These are phyloP conservation scores for Canis aureus DNA, from an alignment of 2,113 vertebrate genomes.

Conservation along the genomic window DNA sequence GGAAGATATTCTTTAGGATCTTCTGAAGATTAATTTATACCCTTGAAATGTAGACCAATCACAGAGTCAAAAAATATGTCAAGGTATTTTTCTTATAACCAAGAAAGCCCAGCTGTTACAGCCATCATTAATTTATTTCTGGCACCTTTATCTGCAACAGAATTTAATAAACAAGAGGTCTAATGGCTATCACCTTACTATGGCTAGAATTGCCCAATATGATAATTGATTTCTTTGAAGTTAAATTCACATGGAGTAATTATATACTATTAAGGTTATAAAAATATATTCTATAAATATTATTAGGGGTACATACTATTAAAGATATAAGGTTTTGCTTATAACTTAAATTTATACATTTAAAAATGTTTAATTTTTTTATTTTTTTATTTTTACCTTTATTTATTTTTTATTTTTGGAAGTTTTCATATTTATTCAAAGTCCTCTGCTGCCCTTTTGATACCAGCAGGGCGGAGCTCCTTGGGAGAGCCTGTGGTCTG, in stretches of 20 bases:
- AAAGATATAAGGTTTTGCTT: constrained; percentile 6
- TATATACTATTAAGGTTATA: constrained; percentile 18
- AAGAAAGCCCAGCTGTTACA: constrained; percentile 82
- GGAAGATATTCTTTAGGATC: constrained; percentile 86
- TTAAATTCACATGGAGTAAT: not conserved
- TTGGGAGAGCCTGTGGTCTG: not conserved
- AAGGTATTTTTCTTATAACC: constrained; percentile 88
- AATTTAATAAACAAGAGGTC: constrained; percentile 85
- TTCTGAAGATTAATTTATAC: constrained; percentile 90
- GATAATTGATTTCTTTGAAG: constrained; percentile 32
- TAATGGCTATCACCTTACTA: constrained; percentile 77
- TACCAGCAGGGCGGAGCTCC: not conserved
- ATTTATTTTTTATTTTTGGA: not conserved
- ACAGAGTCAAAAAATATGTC: constrained; percentile 89
- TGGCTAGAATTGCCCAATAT: constrained; percentile 57
- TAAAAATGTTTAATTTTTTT: not conserved
- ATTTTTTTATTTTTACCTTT: no score
- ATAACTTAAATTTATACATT: constrained; percentile 35
- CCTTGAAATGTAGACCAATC: constrained; percentile 88
- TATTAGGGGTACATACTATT: not conserved
- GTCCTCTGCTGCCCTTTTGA: not conserved
- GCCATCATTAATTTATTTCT: constrained; percentile 87
- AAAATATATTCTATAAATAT: not conserved
- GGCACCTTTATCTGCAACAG: constrained; percentile 83
- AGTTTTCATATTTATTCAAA: constrained; percentile 63